Evolutionary conservation across 53 echinoderm and acorn worm species (phyloP).

Genomic region (Crossaster papposus): DNA sequence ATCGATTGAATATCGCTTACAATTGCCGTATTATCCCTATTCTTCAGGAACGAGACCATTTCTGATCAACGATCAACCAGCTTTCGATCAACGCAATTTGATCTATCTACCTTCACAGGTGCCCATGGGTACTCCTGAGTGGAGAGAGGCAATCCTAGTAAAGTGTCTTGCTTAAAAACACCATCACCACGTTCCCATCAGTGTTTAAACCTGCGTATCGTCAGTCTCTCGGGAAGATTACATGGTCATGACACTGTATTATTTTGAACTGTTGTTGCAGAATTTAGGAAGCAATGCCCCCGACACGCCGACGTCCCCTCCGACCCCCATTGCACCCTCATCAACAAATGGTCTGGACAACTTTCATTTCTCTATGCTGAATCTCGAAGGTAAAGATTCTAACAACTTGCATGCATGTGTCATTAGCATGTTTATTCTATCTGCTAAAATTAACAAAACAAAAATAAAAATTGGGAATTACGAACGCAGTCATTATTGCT

Average conservation of each 20-base stretch:
- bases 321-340: conserved; percentile 65
- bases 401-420: background rate
- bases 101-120: too few species aligned
- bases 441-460: background rate
- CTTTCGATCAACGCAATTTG: too few species aligned
- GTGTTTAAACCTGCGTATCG: too few species aligned
- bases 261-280: conserved; percentile 25
- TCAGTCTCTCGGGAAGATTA: background rate
- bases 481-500: background rate
- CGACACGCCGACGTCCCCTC: conserved; percentile 42
- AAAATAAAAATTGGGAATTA: background rate
- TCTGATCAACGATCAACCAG: too few species aligned
- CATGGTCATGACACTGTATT: background rate
- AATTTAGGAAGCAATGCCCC: conserved; percentile 68
- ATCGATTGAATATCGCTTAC: too few species aligned
- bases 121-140: too few species aligned
- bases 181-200: too few species aligned
- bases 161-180: too few species aligned
- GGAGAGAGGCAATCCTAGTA: too few species aligned
- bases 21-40: too few species aligned
- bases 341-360: conserved; percentile 72
- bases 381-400: conserved; percentile 70
- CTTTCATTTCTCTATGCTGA: conserved; percentile 77
- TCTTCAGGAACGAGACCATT: too few species aligned
- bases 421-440: conserved; percentile 4